Evolutionary conservation across 1,140 invertebrate genomes (phyloP).

Genomic region (Eupristina koningsbergeri): DNA sequence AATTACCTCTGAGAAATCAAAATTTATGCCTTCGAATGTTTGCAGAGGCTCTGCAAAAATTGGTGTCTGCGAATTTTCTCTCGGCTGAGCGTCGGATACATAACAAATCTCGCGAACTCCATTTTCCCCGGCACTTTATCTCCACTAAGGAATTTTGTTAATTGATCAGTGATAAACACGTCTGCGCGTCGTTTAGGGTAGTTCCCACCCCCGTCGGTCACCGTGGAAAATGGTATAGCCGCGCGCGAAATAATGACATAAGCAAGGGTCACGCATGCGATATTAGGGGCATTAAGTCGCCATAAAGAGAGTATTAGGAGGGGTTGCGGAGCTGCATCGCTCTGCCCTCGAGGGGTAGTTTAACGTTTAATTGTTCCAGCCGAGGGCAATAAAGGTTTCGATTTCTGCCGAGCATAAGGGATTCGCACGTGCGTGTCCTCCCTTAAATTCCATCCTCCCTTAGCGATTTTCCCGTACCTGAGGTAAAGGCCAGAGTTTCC

Average conservation of each 20-base stretch:
- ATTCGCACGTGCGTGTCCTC: too few relatives aligned
- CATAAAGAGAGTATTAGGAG: conserved; percentile 74
- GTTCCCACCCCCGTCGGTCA: not conserved
- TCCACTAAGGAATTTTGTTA: not conserved
- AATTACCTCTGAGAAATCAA: too few relatives aligned
- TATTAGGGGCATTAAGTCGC: conserved; percentile 73
- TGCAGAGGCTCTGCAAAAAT: not conserved
- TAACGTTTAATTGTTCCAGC: conserved; percentile 73
- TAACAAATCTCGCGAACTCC: not conserved
- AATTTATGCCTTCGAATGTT: too few relatives aligned
- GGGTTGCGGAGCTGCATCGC: conserved; percentile 5
- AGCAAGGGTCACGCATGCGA: conserved; percentile 68
- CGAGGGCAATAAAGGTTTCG: conserved; percentile 72
- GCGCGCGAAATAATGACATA: conserved; percentile 61
- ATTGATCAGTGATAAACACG: conserved; percentile 39
- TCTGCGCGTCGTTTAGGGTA: not conserved
- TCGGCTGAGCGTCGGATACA: not conserved
- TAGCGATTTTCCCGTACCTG: not conserved
- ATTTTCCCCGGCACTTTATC: not conserved
- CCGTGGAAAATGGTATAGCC: conserved; percentile 50
- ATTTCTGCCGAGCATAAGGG: conserved; percentile 61
- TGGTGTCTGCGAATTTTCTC: not conserved
- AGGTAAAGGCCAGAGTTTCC: not conserved
- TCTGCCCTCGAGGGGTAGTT: conserved; percentile 72
- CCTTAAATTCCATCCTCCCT: not conserved